Percentiles rank a stretch among this genome's conserved stretches.
phyloP scores from a whole-genome alignment of 2,888 invertebrate species.

The Phoronis australis region DNA sequence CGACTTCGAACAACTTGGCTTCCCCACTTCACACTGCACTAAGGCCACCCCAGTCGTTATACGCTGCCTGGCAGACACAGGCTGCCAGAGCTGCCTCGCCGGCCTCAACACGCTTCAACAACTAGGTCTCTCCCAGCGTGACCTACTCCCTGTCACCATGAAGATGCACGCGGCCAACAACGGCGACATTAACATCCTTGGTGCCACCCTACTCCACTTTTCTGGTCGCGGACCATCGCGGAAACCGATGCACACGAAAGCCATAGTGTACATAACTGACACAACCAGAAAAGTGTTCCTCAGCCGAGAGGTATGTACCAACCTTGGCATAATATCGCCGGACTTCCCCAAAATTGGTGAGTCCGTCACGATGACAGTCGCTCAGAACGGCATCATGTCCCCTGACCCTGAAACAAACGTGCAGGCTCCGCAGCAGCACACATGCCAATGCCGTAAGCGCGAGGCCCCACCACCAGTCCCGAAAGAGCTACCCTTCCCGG shows the following conservation, averaged over 20 bases:
- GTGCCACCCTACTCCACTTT: slow-evolving; percentile 21
- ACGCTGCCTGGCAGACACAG: too few species aligned
- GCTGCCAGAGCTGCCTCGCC: too few species aligned
- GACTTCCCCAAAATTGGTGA: too few species aligned
- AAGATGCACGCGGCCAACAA: slow-evolving; percentile 26
- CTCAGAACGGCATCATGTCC: slow-evolving; percentile 6
- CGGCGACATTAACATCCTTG: slow-evolving; percentile 23
- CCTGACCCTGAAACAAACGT: neutral
- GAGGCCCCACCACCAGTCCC: slow-evolving; percentile 9
- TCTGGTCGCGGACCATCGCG: slow-evolving; percentile 10
- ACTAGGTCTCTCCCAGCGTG: slow-evolving; percentile 16
- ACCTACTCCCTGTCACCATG: slow-evolving; percentile 29
- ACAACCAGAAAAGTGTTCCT: slow-evolving; percentile 19
- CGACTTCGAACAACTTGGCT: too few species aligned
- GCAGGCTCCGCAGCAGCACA: neutral
- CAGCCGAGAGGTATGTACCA: slow-evolving; percentile 23
- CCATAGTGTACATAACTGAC: slow-evolving; percentile 27
- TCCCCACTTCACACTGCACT: too few species aligned
- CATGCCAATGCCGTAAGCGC: slow-evolving; percentile 4
- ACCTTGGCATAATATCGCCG: slow-evolving; percentile 20
- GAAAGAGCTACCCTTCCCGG: slow-evolving; percentile 10
- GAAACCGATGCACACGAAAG: slow-evolving; percentile 16
- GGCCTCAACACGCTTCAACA: too few species aligned
- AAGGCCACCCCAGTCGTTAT: too few species aligned
- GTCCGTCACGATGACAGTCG: too few species aligned